phyloP scores from a whole-genome alignment of 2,797 vertebrate species.

The Odontamblyopus lacepedii region DNA sequence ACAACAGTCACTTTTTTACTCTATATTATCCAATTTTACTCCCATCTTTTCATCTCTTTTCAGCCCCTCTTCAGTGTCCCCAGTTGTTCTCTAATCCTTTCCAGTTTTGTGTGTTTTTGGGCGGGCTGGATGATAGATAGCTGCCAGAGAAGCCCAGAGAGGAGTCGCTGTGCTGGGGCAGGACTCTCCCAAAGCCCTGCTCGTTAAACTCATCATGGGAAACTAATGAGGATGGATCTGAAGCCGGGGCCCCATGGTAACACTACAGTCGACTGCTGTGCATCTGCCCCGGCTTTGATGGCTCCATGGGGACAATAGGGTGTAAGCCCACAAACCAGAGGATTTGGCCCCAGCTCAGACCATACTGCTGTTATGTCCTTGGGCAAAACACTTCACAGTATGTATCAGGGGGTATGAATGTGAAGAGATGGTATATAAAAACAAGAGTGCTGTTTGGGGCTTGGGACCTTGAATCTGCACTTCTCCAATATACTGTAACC shows the following conservation, averaged over 20 bases:
- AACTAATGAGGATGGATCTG: slow-evolving; percentile 70
- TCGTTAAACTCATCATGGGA: slow-evolving; percentile 69
- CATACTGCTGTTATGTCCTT: neutral
- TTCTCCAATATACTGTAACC: too few species aligned
- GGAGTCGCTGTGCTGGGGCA: slow-evolving; percentile 42
- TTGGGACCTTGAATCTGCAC: too few species aligned
- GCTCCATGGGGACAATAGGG: neutral
- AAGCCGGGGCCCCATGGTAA: slow-evolving; percentile 42
- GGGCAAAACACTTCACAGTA: neutral
- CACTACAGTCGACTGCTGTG: slow-evolving; percentile 45
- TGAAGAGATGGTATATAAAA: neutral
- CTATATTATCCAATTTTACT: neutral
- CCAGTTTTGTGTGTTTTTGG: slow-evolving; percentile 13
- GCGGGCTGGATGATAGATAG: slow-evolving; percentile 52
- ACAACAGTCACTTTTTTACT: neutral
- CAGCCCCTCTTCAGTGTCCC: slow-evolving; percentile 4
- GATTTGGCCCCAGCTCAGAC: neutral
- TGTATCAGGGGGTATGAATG: neutral
- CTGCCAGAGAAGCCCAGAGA: slow-evolving; percentile 51
- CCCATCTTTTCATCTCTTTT: neutral
- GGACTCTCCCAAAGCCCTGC: slow-evolving; percentile 51
- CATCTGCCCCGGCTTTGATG: slow-evolving; percentile 25
- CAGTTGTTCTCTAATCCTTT: neutral
- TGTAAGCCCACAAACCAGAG: neutral
- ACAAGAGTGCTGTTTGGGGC: too few species aligned